phyloP scores from a whole-genome alignment of 2,888 invertebrate genomes.

The Tipula lateralis region DNA sequence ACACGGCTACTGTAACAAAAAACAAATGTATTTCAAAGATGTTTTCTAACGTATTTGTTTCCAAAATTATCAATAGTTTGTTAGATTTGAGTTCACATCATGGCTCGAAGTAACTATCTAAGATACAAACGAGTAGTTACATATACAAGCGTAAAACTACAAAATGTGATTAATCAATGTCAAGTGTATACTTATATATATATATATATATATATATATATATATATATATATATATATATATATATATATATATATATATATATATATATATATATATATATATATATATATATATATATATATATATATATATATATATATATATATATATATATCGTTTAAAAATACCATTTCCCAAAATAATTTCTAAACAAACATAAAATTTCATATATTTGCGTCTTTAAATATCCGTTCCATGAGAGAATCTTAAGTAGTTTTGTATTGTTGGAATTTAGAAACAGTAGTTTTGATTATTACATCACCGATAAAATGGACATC shows the following conservation, averaged over 20 bases:
- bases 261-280: no score
- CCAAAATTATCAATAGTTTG: conserved; percentile 24
- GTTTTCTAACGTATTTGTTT: neutral
- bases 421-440: neutral
- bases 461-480: neutral
- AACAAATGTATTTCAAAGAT: neutral
- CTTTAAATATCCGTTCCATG: neutral
- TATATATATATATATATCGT: no score
- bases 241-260: no score
- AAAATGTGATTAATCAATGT: conserved; percentile 11
- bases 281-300: no score
- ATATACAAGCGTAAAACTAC: neutral
- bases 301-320: no score
- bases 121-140: neutral
- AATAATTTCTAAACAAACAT: neutral
- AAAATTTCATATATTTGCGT: neutral
- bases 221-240: no score
- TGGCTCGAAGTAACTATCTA: neutral
- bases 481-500: neutral
- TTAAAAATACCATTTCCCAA: neutral
- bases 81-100: conserved; percentile 11
- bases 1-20: neutral
- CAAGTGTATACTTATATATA: neutral
- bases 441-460: neutral
- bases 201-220: no score